A percentile compares a stretch with the other conserved stretches of the same genome.
phyloP scores from a whole-genome alignment of 2,888 invertebrate genomes.

The Andrena camellia region DNA sequence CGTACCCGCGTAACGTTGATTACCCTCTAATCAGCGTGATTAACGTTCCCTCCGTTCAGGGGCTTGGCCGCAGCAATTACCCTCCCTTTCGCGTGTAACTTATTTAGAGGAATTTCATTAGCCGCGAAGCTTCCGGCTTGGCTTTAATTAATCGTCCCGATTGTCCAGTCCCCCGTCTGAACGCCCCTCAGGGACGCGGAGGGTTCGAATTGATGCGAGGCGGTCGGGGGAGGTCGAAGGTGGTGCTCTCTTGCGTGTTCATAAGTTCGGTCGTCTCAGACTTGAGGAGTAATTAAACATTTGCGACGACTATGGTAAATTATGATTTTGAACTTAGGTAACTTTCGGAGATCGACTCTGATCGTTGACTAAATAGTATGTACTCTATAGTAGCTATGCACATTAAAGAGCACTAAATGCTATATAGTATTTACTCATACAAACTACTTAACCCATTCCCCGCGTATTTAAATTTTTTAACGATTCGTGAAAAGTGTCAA shows the following conservation, averaged over 20 bases:
- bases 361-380: too few species aligned
- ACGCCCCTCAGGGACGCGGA: background rate
- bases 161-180: conserved; percentile 20
- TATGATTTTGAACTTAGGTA: background rate
- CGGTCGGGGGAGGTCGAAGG: conserved; percentile 1
- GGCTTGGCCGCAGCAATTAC: conserved; percentile 45
- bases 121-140: conserved; percentile 38
- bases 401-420: too few species aligned
- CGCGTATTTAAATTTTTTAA: too few species aligned
- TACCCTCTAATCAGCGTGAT: conserved; percentile 61
- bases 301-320: background rate
- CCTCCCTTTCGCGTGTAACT: conserved; percentile 50
- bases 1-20: conserved; percentile 53
- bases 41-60: conserved; percentile 39
- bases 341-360: too few species aligned
- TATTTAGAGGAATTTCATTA: conserved; percentile 57
- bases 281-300: background rate
- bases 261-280: background rate
- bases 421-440: too few species aligned
- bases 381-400: too few species aligned
- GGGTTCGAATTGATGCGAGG: conserved; percentile 45
- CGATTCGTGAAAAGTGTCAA: too few species aligned
- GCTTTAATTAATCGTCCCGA: conserved; percentile 47
- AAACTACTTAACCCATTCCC: too few species aligned
- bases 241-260: conserved; percentile 11